These are phyloP conservation scores for Pan paniscus DNA, from an alignment of 2,113 vertebrate species.

Conservation along the genomic window DNA sequence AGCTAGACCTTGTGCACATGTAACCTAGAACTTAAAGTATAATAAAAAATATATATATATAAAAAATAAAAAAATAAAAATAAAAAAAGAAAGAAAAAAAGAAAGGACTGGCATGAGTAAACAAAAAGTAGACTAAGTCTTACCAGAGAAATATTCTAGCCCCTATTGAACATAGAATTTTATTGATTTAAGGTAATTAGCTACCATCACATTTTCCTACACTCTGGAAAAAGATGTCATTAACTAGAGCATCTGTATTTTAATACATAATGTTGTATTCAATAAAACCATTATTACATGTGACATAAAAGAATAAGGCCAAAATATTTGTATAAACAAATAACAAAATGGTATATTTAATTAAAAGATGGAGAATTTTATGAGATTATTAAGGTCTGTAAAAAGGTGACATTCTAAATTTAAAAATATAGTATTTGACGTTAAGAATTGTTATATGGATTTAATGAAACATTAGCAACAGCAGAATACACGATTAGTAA, in stretches of 20 bases:
- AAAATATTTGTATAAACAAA: neutral
- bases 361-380: neutral
- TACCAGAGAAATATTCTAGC: neutral
- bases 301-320: neutral
- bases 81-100: too few species aligned
- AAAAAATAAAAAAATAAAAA: too few species aligned
- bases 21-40: too few species aligned
- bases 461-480: neutral
- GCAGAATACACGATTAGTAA: neutral
- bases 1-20: too few species aligned
- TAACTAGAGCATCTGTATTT: neutral
- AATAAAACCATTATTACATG: neutral
- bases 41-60: too few species aligned
- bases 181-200: neutral
- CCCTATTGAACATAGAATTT: neutral
- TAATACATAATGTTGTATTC: neutral
- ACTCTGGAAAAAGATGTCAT: neutral
- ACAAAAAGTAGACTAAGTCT: neutral
- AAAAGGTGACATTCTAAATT: neutral
- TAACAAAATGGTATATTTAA: neutral
- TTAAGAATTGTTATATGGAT: neutral
- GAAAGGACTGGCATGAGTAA: neutral
- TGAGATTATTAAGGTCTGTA: neutral
- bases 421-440: neutral
- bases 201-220: neutral